Evolutionary conservation across 2,113 vertebrate species (phyloP), one percentile per base, ranked within the genome.

Genomic region (Stomatorhinus ivindoensis): DNA sequence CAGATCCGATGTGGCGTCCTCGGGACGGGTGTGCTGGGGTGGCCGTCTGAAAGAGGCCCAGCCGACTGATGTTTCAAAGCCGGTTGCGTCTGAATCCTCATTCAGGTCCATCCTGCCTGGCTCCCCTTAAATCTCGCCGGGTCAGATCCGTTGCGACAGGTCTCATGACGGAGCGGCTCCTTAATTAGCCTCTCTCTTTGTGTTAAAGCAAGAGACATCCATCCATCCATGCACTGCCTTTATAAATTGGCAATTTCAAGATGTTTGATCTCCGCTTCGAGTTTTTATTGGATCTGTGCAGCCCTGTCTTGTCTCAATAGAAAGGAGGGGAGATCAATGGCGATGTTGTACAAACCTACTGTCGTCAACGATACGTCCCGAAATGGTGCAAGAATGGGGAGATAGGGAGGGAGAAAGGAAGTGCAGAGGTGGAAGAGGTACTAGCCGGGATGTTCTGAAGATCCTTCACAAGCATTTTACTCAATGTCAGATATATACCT

Each of bases 61-160:
- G 9, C 1, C 65, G 21, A 87, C 47, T 87, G 44, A 69, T 73
- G 47, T 76, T 44, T 87, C 89, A 89, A 80, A 90, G 48, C 85
- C 13, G 11, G 44, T 24, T 15, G 8, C 13, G 8, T 15, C 35
- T 86, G 80, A 48, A 48, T 31, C 3, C 8, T 55, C 82, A 47
- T 65, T 86, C 82, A 42, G 15, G 46, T 89, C 27, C 9, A 39
- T 4, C 15, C 42, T 8, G 13, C 13, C 17, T 27, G 47, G 44
- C 35, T 55, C 19, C 47, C 10, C 31, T 73, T 69, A 47, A 61
- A 21, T 88, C 47, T 35, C 24, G 21, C 39, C 13, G n/a, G 39
- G 10, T 48, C n/a, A 6, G 39, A 21, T 48, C 10, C 58, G 8
- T 58, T 4, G 39, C 87, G 10, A 46, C 44, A 8, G 58, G 21